Base-by-base conservation (phyloP, 1,140 invertebrate genomes). In the Chelonus insularis region DNA sequence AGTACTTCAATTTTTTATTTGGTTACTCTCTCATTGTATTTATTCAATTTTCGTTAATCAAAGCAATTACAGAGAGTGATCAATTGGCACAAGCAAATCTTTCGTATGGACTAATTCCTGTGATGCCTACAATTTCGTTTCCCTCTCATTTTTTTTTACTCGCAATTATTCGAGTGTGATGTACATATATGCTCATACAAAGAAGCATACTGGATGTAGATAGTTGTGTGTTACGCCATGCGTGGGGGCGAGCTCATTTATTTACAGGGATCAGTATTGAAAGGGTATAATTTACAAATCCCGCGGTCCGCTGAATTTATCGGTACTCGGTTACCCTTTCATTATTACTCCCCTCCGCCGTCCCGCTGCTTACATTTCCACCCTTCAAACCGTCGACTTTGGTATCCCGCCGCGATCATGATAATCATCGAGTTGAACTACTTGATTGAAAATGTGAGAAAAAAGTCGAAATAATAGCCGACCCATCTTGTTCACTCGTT, bases 271-370 rank as follows among this genome's bases (percentile, higher is more conserved):
- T 74, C 72, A 73, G 73, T 73, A 74, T 74, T 74, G 73, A 71
- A 79, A 82, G 78, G 80, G 76, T 82, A 74, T 80, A 82, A 82
- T 82, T 82, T 82, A 82, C 78, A 79, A 82, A 82, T 82, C 76
- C 78, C 71, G 75, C 72, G 78, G 74, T 74, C 73, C 74, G 76
- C 65, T 81, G 78, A 76, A 80, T 81, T 80, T 82, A 82, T 81
- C 78, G 78, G 74, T 72, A 76, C 75, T 82, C 76, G 69, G 68
- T 75, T 80, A 80, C 79, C 78, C 79, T 80, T 78, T 80, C 72
- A 81, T 80, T 81, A 81, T 69, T 71, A 73, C 69, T 72, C 70
- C 68, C 68, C 37, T 36, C 57, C 66, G 57, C 65, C 43, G 64
- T 60, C 68, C 67, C 59, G 32, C 58, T 62, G 65, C 67, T 71